Evolutionary conservation across 37 sponge, comb jelly and placozoan species (phyloP).

Genomic region (Sycon ciliatum): DNA sequence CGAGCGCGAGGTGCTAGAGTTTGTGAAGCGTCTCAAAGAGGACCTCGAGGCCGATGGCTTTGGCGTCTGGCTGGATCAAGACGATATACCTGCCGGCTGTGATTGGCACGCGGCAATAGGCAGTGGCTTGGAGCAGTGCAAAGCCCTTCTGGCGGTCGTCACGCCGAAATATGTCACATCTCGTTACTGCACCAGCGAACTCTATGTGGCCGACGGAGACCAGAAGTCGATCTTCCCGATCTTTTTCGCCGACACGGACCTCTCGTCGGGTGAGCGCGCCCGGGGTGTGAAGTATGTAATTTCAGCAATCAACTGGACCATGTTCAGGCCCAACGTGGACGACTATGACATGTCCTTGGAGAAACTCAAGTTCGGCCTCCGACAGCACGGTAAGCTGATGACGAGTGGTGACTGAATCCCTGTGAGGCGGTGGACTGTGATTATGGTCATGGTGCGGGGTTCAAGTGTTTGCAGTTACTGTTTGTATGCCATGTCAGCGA

Average conservation of each 20-base stretch:
- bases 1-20: conserved; percentile 39
- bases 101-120: conserved; percentile 75
- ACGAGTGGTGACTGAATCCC: too few species aligned
- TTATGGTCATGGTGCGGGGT: too few species aligned
- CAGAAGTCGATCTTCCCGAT: conserved; percentile 56
- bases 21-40: conserved; percentile 37
- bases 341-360: conserved; percentile 34
- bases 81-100: conserved; percentile 45
- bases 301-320: conserved; percentile 62
- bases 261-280: conserved; percentile 22
- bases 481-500: too few species aligned
- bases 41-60: conserved; percentile 50
- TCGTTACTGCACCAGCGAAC: conserved; percentile 53
- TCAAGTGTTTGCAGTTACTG: too few species aligned
- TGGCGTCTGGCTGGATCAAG: conserved; percentile 57
- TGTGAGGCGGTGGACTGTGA: too few species aligned
- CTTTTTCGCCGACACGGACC: conserved; percentile 55
- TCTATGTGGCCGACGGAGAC: conserved; percentile 64
- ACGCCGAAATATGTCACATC: conserved; percentile 55
- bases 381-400: conserved; percentile 39
- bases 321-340: conserved; percentile 49
- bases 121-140: conserved; percentile 44
- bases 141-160: conserved; percentile 45
- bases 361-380: conserved; percentile 38
- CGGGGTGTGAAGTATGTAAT: conserved; percentile 59